Evolutionary conservation across 2,113 vertebrate species (phyloP), one percentile per base, ranked within the genome.

Genomic region (Pteruthius melanotis): DNA sequence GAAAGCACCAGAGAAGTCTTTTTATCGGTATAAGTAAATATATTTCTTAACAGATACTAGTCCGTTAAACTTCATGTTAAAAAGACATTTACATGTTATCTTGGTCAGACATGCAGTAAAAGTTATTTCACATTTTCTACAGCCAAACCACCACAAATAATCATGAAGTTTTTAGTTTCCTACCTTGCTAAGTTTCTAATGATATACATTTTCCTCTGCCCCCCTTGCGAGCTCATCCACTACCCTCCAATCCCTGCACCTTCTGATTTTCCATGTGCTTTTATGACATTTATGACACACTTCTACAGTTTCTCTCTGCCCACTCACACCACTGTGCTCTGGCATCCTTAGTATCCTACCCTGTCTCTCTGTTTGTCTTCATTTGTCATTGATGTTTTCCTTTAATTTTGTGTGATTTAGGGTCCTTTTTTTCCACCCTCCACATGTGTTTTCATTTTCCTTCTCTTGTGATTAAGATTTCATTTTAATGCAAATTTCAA

Each of bases 401-500:
- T 56, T 93, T 88, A 87, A 6, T 2, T 93, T 94, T 79, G 44
- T 76, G 26, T 47, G 2, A 12, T 50, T 63, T 69, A 63, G 22
- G 22, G 9, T 85, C 14, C 24, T 53, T 66, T 75, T 44, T 74
- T 24, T 3, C 5, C 8, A 7, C 45, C 4, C 24, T 20, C 3
- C 2, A 7, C 61, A 72, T 2, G 8, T 65, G 75, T 71, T 95
- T 86, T 94, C 15, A 60, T 93, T 93, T 92, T 69, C 30, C 24
- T 89, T 92, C 77, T 89, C 52, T n/a, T 78, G 53, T 54, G 50
- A 95, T 95, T 75, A 95, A 92, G 59, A 57, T 54, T 95, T 91
- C 42, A 92, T 96, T 97, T 91, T 70, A 90, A 95, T 95, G 66
- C 75, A 94, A 92, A 96, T 92, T 90, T 65, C 53, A 80, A 83